Evolutionary conservation across 2,888 invertebrate genomes (phyloP).

Genomic region (Trachelus troglodyta): DNA sequence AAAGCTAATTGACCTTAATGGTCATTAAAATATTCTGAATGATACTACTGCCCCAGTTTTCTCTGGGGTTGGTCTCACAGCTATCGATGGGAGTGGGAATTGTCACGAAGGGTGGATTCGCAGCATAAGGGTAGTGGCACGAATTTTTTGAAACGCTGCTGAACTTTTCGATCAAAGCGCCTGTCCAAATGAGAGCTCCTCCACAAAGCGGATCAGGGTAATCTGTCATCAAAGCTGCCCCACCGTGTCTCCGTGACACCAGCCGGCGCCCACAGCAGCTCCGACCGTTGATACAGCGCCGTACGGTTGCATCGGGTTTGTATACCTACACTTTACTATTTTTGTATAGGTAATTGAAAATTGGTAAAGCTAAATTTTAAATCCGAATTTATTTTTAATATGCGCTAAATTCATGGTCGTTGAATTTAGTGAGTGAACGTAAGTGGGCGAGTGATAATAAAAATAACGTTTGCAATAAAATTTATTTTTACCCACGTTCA

Average conservation of each 20-base stretch:
- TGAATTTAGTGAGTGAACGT: background rate
- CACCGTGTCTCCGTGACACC: slow-evolving; percentile 52
- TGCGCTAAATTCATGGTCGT: background rate
- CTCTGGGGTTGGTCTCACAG: background rate
- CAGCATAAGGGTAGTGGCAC: slow-evolving; percentile 20
- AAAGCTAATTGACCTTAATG: background rate
- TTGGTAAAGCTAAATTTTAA: background rate
- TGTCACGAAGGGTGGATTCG: background rate
- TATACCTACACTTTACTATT: background rate
- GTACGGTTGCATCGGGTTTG: slow-evolving; percentile 38
- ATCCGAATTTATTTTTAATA: background rate
- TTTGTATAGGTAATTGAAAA: background rate
- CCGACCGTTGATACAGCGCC: slow-evolving; percentile 51
- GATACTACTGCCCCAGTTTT: background rate
- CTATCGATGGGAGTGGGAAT: background rate
- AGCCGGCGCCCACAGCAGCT: slow-evolving; percentile 54
- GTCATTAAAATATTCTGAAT: background rate
- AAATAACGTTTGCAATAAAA: background rate
- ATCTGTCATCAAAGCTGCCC: slow-evolving; percentile 65
- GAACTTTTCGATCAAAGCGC: slow-evolving; percentile 64
- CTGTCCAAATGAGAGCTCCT: slow-evolving; percentile 64
- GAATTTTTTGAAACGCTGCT: slow-evolving; percentile 41
- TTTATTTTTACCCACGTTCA: background rate
- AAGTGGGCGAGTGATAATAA: background rate
- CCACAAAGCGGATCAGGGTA: slow-evolving; percentile 64